Evolutionary conservation across 2,888 invertebrate species (phyloP).

Genomic region (Agonopterix heracliana): DNA sequence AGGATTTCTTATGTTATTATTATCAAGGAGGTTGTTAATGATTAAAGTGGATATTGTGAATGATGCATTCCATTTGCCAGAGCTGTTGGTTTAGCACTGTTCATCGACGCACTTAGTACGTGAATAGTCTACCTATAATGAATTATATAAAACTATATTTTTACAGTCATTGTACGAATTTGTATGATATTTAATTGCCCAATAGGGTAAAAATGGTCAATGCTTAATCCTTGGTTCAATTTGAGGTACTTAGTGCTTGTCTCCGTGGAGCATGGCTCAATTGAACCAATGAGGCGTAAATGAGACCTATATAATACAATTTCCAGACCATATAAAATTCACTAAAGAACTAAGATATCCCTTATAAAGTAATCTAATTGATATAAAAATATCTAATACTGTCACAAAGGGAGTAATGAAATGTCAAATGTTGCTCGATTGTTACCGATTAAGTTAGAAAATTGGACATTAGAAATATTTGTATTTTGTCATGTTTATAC

Average conservation of each 20-base stretch:
- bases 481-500: slow-evolving; percentile 75
- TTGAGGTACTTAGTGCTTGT: slow-evolving; percentile 12
- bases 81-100: slow-evolving; percentile 63
- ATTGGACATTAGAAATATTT: slow-evolving; percentile 62
- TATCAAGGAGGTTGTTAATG: slow-evolving; percentile 52
- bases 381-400: slow-evolving; percentile 43
- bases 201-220: slow-evolving; percentile 35
- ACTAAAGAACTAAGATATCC: slow-evolving; percentile 39
- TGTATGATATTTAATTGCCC: slow-evolving; percentile 13
- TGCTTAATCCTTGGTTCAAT: slow-evolving; percentile 26
- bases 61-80: slow-evolving; percentile 70
- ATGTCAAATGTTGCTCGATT: slow-evolving; percentile 65
- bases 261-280: background rate
- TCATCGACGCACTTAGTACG: slow-evolving; percentile 60
- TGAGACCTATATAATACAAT: slow-evolving; percentile 8
- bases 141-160: slow-evolving; percentile 48
- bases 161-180: slow-evolving; percentile 45
- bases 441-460: slow-evolving; percentile 69
- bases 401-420: slow-evolving; percentile 68
- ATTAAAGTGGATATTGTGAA: slow-evolving; percentile 51
- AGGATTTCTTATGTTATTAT: slow-evolving; percentile 49
- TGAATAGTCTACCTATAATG: slow-evolving; percentile 33
- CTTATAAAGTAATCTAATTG: slow-evolving; percentile 38
- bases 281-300: too few relatives aligned
- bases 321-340: slow-evolving; percentile 40